Base-by-base conservation (phyloP, 1,140 invertebrate genomes). In the Microplitis demolitor region DNA sequence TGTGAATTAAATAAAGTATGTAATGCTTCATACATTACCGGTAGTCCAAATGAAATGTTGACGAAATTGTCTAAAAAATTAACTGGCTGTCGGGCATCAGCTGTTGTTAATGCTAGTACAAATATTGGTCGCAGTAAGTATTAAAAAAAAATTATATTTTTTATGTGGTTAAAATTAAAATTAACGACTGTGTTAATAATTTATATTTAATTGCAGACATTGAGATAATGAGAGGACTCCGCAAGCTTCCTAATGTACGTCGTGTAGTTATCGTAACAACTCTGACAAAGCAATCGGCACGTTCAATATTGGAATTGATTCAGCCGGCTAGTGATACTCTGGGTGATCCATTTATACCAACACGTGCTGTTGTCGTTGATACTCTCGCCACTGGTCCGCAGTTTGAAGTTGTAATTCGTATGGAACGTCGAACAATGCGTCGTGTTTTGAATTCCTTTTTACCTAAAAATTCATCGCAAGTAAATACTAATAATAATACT, bases 211-310 rank as follows among this genome's bases (percentile, higher is more conserved):
- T 84, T 81, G 58, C 69, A 87, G 85, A 82, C 8, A 76, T 84
- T 16, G 84, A 87, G 35, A 76, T 87, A 14, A 87, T 87, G 80
- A 78, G 77, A 13, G 79, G 80, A 39, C 73, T 87, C 3, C 76
- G 85, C 50, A 85, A 83, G 73, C 84, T 87, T 66, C 77, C 60
- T 34, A 78, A 79, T 3, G 61, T 87, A 0, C 79, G 81, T n/a
- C 78, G 83, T 68, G 77, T 87, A 14, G 84, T 87, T 14, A 82
- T 87, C 79, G 78, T 87, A 35, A 87, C 86, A 34, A 84, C 84
- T 4, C 73, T 87, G n/a, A 86, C 85, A 0, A 87, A 87, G 73
- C 86, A 86, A 69, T 85, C 86, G 0, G 85, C 86, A 4, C 82
- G 85, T 9, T 82, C 85, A 6, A 85, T 87, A 71, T 74, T 87